Percentiles rank a stretch among this genome's conserved stretches.
phyloP scores from a whole-genome alignment of 1,140 invertebrate genomes.

The Zaprionus vittiger region DNA sequence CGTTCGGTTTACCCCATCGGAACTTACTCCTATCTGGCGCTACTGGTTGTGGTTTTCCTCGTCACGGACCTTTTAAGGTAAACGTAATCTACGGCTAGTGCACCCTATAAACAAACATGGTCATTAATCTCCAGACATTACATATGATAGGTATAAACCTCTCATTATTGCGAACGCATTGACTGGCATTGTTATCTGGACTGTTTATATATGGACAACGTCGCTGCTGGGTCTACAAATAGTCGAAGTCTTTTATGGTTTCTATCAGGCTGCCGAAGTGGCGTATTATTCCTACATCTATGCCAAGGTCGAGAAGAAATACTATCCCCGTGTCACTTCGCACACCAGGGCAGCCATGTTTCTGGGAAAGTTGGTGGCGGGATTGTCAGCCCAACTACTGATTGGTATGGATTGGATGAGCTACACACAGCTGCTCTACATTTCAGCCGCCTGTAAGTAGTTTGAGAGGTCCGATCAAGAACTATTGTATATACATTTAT shows the following conservation, averaged over 20 bases:
- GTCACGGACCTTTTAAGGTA: constrained; percentile 90
- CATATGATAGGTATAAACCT: constrained; percentile 89
- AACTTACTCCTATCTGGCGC: constrained; percentile 90
- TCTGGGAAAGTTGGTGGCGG: constrained; percentile 88
- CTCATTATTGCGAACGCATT: constrained; percentile 91
- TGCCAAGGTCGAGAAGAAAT: constrained; percentile 91
- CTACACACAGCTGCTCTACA: constrained; percentile 89
- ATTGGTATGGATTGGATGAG: constrained; percentile 86
- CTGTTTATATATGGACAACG: constrained; percentile 89
- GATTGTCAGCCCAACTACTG: constrained; percentile 87
- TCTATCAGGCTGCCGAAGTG: constrained; percentile 94
- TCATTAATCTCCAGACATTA: neutral
- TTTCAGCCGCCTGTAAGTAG: constrained; percentile 87
- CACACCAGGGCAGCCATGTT: constrained; percentile 89
- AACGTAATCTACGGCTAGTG: neutral
- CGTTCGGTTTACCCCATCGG: constrained; percentile 90
- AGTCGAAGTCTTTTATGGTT: constrained; percentile 90
- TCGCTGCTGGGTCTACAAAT: constrained; percentile 87
- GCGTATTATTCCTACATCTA: constrained; percentile 97
- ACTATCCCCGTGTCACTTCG: constrained; percentile 91
- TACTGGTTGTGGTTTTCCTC: constrained; percentile 90
- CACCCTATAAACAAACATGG: neutral
- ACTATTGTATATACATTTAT: neutral
- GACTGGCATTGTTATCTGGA: constrained; percentile 90
- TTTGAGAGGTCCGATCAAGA: neutral